These are phyloP conservation scores for Orius laevigatus DNA, from an alignment of 1,140 invertebrate species.

Conservation along the genomic window DNA sequence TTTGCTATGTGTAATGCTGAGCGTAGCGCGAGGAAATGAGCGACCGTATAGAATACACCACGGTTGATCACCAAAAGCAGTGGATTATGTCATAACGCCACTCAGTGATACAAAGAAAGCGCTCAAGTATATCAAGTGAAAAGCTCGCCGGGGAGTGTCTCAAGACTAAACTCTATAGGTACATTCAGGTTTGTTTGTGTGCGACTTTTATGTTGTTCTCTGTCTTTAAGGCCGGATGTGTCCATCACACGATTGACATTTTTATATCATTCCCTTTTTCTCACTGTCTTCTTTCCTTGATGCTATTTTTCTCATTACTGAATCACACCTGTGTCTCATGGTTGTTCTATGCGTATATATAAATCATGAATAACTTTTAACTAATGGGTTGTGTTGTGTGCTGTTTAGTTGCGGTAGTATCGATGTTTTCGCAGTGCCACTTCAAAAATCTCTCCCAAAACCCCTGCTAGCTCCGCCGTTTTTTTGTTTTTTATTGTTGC, in stretches of 20 bases:
- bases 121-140: conserved; percentile 99
- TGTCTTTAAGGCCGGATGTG: conserved; percentile 5
- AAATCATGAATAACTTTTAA: conserved; percentile 5
- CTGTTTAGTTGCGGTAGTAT: conserved; percentile 12
- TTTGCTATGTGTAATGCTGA: conserved; percentile 2
- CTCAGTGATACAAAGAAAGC: conserved; percentile 99
- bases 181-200: not conserved
- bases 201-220: conserved; percentile 8
- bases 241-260: conserved; percentile 9
- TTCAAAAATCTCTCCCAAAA: too few relatives aligned
- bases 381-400: conserved; percentile 13
- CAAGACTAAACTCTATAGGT: not conserved
- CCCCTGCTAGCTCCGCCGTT: too few relatives aligned
- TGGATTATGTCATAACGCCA: conserved; percentile 99
- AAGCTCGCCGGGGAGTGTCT: conserved; percentile 94
- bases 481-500: too few relatives aligned
- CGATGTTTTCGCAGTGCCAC: not conserved
- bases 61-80: conserved; percentile 97
- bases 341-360: conserved; percentile 14
- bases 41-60: conserved; percentile 99
- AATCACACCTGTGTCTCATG: conserved; percentile 12
- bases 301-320: not conserved
- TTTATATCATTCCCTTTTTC: conserved; percentile 11
- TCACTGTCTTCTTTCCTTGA: conserved; percentile 9
- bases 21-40: conserved; percentile 99